Conservation (phyloP, 53 echinoderm and acorn worm genomes). For the Temnopleurus reevesii region DNA sequence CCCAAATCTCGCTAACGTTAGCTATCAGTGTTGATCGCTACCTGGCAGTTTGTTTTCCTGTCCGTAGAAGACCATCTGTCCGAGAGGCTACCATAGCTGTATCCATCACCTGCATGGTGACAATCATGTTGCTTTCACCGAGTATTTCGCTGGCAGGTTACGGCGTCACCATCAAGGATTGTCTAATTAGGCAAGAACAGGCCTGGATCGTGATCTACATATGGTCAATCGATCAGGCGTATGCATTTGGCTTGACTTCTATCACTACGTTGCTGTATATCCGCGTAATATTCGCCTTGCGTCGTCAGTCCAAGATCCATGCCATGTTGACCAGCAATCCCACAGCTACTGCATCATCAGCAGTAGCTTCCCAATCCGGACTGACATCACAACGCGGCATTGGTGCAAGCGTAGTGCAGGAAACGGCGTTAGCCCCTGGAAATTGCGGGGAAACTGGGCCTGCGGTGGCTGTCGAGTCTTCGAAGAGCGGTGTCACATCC, state of each 20-base stretch:
- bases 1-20: not conserved
- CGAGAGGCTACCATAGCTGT: not conserved
- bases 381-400: not conserved
- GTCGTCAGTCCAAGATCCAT: not conserved
- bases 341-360: not conserved
- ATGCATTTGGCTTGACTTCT: not conserved
- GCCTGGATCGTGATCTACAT: not conserved
- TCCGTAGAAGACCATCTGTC: not conserved
- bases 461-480: not conserved
- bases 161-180: not conserved
- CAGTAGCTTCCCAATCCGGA: not conserved
- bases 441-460: not conserved
- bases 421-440: no score
- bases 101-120: not conserved
- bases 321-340: not conserved
- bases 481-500: not conserved
- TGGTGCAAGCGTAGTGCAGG: no score
- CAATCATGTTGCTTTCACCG: not conserved
- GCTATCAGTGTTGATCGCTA: not conserved
- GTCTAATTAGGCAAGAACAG: not conserved
- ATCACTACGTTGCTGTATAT: not conserved
- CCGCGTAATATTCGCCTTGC: not conserved
- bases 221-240: not conserved
- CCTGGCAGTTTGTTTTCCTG: slow-evolving; percentile 15
- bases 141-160: not conserved